Evolutionary conservation across 2,113 vertebrate genomes (phyloP).

Genomic region (Verasper variegatus): DNA sequence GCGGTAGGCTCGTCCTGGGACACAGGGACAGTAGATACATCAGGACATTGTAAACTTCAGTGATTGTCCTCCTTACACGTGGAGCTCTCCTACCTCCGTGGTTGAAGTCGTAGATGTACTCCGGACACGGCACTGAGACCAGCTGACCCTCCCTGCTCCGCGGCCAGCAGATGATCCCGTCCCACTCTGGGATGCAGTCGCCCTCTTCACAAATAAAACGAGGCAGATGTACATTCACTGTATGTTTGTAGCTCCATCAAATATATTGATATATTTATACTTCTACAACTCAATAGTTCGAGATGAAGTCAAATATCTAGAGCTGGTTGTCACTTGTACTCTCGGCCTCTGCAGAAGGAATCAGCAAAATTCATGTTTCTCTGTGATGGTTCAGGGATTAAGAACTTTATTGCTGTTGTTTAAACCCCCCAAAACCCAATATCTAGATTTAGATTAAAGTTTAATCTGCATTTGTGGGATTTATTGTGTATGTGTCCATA

Average conservation of each 20-base stretch:
- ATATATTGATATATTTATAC: no score
- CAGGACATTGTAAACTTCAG: neutral
- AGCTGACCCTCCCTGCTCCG: conserved; percentile 80
- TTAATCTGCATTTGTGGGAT: no score
- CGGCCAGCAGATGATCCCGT: conserved; percentile 93
- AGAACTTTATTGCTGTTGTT: no score
- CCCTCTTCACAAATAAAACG: conserved; percentile 73
- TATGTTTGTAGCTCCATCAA: neutral
- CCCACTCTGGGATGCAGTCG: conserved; percentile 89
- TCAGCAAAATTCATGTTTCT: no score
- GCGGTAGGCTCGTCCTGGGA: conserved; percentile 87
- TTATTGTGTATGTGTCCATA: no score
- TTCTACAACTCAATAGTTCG: no score
- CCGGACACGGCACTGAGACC: conserved; percentile 85
- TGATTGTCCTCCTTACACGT: neutral
- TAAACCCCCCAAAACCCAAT: neutral
- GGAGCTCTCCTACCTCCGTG: conserved; percentile 82
- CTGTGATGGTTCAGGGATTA: no score
- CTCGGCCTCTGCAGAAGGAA: no score
- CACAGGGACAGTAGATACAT: neutral
- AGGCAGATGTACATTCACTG: neutral
- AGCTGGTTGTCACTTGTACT: no score
- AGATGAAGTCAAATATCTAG: no score
- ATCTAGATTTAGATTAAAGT: no score
- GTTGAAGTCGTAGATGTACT: conserved; percentile 94